Evolutionary conservation across 2,113 vertebrate species (phyloP).

Genomic region (Neofelis nebulosa): DNA sequence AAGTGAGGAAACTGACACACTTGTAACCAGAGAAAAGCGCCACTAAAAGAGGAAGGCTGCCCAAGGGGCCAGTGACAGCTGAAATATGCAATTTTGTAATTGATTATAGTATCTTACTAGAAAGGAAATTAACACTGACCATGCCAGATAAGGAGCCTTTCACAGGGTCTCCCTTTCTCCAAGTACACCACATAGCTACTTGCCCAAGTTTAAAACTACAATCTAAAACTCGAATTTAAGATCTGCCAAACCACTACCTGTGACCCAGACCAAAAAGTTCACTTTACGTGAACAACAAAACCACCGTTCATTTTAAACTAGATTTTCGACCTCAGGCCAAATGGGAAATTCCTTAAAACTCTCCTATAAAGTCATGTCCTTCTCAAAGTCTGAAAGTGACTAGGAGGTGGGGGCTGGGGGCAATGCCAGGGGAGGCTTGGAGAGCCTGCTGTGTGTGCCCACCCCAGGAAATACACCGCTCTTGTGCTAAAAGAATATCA

Average conservation of each 20-base stretch:
- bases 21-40: background rate
- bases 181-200: background rate
- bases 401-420: no score
- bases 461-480: background rate
- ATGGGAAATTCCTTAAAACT: background rate
- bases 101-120: background rate
- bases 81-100: background rate
- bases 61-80: background rate
- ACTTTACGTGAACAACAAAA: background rate
- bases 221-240: background rate
- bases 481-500: background rate
- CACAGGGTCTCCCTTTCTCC: background rate
- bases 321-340: background rate
- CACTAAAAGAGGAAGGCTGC: background rate
- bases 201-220: background rate
- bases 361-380: background rate
- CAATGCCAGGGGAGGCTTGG: background rate
- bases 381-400: background rate
- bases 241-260: background rate
- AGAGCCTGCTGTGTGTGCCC: background rate
- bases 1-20: background rate
- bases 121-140: background rate
- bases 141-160: background rate
- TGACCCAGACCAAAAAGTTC: conserved; percentile 6
- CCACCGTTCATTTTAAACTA: background rate